Percentiles rank a stretch among this genome's conserved stretches.
Conservation (phyloP, 2,888 invertebrate species). For the Saturnia japonica region DNA sequence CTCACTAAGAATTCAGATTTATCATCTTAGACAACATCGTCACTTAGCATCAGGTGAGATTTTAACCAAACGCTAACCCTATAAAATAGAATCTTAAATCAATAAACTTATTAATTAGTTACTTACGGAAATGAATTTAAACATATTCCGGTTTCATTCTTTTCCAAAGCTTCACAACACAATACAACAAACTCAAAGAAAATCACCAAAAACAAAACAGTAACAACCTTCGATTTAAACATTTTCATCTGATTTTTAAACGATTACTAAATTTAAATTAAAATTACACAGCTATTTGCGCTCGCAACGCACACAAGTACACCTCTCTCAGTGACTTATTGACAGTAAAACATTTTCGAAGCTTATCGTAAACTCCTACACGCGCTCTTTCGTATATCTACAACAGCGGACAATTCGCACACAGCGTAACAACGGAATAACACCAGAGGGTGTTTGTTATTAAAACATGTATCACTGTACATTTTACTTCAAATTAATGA, state of each 20-base stretch:
- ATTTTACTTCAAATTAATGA: neutral
- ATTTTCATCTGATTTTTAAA: neutral
- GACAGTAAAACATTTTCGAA: neutral
- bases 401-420: neutral
- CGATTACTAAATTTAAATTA: neutral
- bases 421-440: neutral
- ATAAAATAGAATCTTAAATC: neutral
- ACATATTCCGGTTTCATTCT: slow-evolving; percentile 28
- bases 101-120: neutral
- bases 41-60: too few relatives aligned
- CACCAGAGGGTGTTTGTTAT: too few relatives aligned
- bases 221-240: slow-evolving; percentile 2
- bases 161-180: slow-evolving; percentile 25
- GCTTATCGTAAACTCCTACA: neutral
- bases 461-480: neutral
- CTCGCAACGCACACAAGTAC: neutral
- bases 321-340: neutral
- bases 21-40: too few relatives aligned
- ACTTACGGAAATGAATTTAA: slow-evolving; percentile 27
- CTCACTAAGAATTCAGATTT: too few relatives aligned
- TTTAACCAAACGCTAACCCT: too few relatives aligned
- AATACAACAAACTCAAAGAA: slow-evolving; percentile 20
- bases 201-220: slow-evolving; percentile 11
- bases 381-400: too few relatives aligned
- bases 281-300: neutral